Evolutionary conservation across 2,888 invertebrate genomes (phyloP).

Genomic region (Nemotelus nigrinus): DNA sequence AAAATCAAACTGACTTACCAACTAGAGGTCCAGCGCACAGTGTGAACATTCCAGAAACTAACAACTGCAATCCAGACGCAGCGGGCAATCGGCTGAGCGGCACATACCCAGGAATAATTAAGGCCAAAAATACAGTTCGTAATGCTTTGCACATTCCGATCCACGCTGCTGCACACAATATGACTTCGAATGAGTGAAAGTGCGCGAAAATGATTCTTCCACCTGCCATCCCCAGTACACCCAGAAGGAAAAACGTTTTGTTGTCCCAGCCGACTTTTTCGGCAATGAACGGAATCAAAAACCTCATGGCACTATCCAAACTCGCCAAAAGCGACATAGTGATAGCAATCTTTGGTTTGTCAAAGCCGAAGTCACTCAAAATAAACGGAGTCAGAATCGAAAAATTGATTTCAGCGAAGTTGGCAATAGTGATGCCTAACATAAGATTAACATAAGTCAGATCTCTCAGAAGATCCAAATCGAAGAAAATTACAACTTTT

Average conservation of each 20-base stretch:
- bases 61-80: constrained; percentile 75
- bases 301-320: constrained; percentile 73
- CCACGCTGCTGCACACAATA: constrained; percentile 71
- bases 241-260: constrained; percentile 75
- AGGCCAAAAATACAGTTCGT: constrained; percentile 77
- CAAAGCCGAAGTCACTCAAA: constrained; percentile 73
- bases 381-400: constrained; percentile 79
- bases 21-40: constrained; percentile 73
- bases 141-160: constrained; percentile 78
- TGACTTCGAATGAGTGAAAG: constrained; percentile 68
- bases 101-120: constrained; percentile 78
- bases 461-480: constrained; percentile 75
- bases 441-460: constrained; percentile 76
- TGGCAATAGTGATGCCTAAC: constrained; percentile 76
- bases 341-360: constrained; percentile 69
- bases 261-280: constrained; percentile 77
- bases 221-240: constrained; percentile 73
- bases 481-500: constrained; percentile 71
- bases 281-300: constrained; percentile 75
- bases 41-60: constrained; percentile 74
- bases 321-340: constrained; percentile 77
- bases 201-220: constrained; percentile 71
- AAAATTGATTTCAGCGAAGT: constrained; percentile 78
- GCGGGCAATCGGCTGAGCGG: constrained; percentile 75
- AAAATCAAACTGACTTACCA: constrained; percentile 65